Evolutionary conservation across 1,140 invertebrate genomes (phyloP).

Genomic region (Psix sp.): DNA sequence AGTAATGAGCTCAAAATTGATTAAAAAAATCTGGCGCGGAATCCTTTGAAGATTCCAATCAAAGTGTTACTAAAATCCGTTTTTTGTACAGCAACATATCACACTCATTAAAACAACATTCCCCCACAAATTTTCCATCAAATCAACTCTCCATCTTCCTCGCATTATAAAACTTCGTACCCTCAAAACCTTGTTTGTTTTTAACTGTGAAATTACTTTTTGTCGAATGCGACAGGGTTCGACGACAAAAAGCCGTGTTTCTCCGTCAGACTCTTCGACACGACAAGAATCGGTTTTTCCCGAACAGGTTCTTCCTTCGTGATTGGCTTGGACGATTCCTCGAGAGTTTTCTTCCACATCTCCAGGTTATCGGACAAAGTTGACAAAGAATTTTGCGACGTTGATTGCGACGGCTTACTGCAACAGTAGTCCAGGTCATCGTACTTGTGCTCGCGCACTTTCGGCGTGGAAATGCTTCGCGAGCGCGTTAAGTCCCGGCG

Average conservation of each 20-base stretch:
- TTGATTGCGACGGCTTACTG: conserved; percentile 40
- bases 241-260: conserved; percentile 56
- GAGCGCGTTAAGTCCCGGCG: conserved; percentile 67
- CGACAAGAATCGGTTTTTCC: conserved; percentile 69
- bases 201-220: conserved; percentile 40
- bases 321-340: conserved; percentile 31
- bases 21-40: too few relatives aligned
- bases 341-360: conserved; percentile 65
- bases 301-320: conserved; percentile 33
- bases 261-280: conserved; percentile 72
- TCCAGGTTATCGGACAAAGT: conserved; percentile 74
- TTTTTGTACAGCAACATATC: too few relatives aligned
- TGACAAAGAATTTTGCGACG: conserved; percentile 71
- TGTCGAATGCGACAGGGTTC: conserved; percentile 58
- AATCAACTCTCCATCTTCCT: conserved; percentile 23
- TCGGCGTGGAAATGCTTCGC: conserved; percentile 71
- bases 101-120: too few relatives aligned
- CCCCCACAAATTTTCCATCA: too few relatives aligned
- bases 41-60: too few relatives aligned
- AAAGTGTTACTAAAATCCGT: too few relatives aligned
- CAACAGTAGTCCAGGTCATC: conserved; percentile 49
- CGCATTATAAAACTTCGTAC: too few relatives aligned
- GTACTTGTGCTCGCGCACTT: conserved; percentile 29
- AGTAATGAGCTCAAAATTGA: too few relatives aligned
- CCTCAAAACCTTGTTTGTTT: not conserved